Percentiles rank a stretch among this genome's conserved stretches.
phyloP scores from a whole-genome alignment of 1,140 invertebrate species.

The Drosophila aff. region DNA sequence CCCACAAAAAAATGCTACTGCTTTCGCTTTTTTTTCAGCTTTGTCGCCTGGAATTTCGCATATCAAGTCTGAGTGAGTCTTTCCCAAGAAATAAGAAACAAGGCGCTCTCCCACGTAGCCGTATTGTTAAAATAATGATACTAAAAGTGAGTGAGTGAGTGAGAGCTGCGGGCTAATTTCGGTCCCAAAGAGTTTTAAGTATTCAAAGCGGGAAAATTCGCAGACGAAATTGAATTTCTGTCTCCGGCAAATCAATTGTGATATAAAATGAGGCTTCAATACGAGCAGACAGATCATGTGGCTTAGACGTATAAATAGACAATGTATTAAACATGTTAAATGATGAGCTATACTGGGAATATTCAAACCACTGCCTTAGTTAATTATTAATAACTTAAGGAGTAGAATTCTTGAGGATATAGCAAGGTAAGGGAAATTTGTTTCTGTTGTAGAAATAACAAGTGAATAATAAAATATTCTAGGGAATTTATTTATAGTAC shows the following conservation, averaged over 20 bases:
- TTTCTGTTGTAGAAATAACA: not conserved
- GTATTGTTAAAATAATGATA: conserved; percentile 8
- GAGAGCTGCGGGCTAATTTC: conserved; percentile 29
- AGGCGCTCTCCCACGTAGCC: not conserved
- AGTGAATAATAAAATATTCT: no score
- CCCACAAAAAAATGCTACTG: conserved; percentile 5
- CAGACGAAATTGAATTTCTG: conserved; percentile 36
- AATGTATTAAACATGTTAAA: conserved; percentile 10
- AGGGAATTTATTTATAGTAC: not conserved
- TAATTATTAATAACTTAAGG: not conserved
- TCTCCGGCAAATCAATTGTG: conserved; percentile 29
- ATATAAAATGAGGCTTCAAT: conserved; percentile 3
- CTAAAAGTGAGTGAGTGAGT: not conserved
- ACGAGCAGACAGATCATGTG: not conserved
- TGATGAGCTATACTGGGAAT: conserved; percentile 6
- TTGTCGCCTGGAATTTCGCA: conserved; percentile 33
- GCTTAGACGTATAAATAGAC: conserved; percentile 13
- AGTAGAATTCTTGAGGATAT: not conserved
- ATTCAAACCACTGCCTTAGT: not conserved
- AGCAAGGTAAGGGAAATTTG: not conserved
- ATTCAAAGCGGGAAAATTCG: conserved; percentile 27
- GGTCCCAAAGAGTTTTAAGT: conserved; percentile 35
- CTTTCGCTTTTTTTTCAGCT: conserved; percentile 26
- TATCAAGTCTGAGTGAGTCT: conserved; percentile 44
- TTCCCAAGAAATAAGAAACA: conserved; percentile 28